These are phyloP conservation scores for Opisthograptis luteolata DNA, from an alignment of 2,888 invertebrate genomes.

Conservation along the genomic window DNA sequence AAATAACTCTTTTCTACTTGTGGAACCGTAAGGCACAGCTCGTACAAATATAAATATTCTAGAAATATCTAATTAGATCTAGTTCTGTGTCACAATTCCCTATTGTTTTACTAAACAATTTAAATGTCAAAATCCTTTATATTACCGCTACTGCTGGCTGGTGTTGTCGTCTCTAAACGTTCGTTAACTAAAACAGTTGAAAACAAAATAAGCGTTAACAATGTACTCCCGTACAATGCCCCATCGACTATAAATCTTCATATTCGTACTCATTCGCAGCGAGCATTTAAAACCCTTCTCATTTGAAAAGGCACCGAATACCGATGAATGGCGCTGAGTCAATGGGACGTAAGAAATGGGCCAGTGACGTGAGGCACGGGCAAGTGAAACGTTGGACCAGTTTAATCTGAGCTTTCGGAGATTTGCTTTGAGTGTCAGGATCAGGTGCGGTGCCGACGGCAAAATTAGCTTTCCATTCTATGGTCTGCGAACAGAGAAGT, in stretches of 20 bases:
- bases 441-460: conserved; percentile 30
- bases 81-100: too few relatives aligned
- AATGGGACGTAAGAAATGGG: conserved; percentile 82
- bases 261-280: conserved; percentile 69
- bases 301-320: conserved; percentile 76
- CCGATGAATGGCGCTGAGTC: conserved; percentile 77
- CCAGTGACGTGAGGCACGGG: conserved; percentile 69
- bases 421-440: conserved; percentile 40
- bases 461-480: conserved; percentile 17
- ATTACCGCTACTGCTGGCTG: too few relatives aligned
- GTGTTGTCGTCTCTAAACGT: neutral
- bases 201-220: conserved; percentile 20
- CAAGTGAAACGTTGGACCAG: conserved; percentile 68
- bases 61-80: too few relatives aligned
- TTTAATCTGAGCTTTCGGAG: conserved; percentile 54
- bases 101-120: too few relatives aligned
- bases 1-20: too few relatives aligned
- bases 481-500: conserved; percentile 1
- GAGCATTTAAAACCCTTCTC: conserved; percentile 71
- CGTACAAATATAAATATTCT: too few relatives aligned
- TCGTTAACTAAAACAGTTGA: conserved; percentile 14
- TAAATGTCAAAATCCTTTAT: too few relatives aligned
- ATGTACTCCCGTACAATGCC: conserved; percentile 42
- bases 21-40: too few relatives aligned
- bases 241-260: conserved; percentile 56